Base-by-base conservation (phyloP, 2,797 vertebrate species). In the Bovichtus diacanthus region DNA sequence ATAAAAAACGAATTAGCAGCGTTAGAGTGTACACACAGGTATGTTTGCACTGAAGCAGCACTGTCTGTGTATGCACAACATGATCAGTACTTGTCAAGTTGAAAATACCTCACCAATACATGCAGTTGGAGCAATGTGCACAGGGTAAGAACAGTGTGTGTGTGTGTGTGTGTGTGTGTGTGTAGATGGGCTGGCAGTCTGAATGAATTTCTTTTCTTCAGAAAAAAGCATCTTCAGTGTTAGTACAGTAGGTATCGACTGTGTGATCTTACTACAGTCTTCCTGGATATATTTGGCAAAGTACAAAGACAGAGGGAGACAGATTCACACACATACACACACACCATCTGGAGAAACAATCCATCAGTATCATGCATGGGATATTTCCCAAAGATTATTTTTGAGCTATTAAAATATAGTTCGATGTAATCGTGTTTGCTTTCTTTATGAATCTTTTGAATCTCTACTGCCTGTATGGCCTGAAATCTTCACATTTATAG, bases 321-420 rank as follows among this genome's bases (percentile, higher is more conserved):
- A n/a, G n/a, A n/a, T n/a, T n/a, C n/a, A 69, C 68, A 79, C 31
- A 77, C 29, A 44, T 36, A 60, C 43, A 65, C 66, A 67, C 81
- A 63, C 47, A 77, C 50, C 70, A 82, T 85, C 80, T 85, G 84
- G 80, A 69, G 53, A 71, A 81, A 83, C 67, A 76, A 78, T 68
- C 68, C 23, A 54, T 49, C 29, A 43, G 53, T 49, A 41, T 59
- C 53, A 66, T 23, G 65, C 49, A 73, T 46, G 15, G 36, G n/a
- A 49, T 72, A 51, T 61, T 73, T 66, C 60, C 1, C 41, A 70
- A 74, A 59, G 21, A 63, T 47, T 16, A 50, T 47, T 72, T 31
- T 21, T 49, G 34, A 66, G 59, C 7, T 25, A 49, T 16, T 56
- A 10, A 44, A 65, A 31, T 43, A 46, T 2, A 43, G n/a, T 41